Percentiles rank a stretch among this genome's conserved stretches.
Evolutionary conservation across 1,140 invertebrate species (phyloP).

Genomic region (Drosophila nigromelanica): DNA sequence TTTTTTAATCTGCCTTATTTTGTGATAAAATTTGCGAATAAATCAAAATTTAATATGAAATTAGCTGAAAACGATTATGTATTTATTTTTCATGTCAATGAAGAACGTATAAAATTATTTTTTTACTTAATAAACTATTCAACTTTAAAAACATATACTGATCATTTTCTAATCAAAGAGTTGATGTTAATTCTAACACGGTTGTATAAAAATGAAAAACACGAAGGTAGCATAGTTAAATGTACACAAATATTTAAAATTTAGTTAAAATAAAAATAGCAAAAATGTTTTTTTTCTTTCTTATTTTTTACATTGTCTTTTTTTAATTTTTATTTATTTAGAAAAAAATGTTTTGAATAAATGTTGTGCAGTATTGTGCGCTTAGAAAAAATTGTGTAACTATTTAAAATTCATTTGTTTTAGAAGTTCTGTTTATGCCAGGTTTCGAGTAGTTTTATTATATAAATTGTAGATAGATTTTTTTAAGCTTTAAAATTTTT

Average conservation of each 20-base stretch:
- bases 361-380: background rate
- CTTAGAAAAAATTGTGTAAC: no score
- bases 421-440: background rate
- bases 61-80: no score
- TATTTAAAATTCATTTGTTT: no score
- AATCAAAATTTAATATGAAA: no score
- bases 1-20: no score
- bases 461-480: background rate
- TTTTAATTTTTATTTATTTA: slow-evolving; percentile 20
- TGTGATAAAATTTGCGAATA: no score
- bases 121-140: no score
- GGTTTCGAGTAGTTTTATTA: background rate
- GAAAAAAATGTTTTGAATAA: slow-evolving; percentile 4
- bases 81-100: no score
- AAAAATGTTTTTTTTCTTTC: background rate
- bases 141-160: no score
- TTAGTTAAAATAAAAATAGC: slow-evolving; percentile 10
- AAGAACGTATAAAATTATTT: no score
- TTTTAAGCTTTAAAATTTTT: slow-evolving; percentile 41
- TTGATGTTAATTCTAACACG: background rate
- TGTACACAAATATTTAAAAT: background rate
- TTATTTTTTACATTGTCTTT: background rate
- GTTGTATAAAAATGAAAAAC: background rate
- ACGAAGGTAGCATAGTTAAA: background rate
- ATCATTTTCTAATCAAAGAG: no score